Percentiles rank a stretch among this genome's conserved stretches.
Conservation (phyloP, 1,140 invertebrate species). For the Teleogryllus occipitalis region DNA sequence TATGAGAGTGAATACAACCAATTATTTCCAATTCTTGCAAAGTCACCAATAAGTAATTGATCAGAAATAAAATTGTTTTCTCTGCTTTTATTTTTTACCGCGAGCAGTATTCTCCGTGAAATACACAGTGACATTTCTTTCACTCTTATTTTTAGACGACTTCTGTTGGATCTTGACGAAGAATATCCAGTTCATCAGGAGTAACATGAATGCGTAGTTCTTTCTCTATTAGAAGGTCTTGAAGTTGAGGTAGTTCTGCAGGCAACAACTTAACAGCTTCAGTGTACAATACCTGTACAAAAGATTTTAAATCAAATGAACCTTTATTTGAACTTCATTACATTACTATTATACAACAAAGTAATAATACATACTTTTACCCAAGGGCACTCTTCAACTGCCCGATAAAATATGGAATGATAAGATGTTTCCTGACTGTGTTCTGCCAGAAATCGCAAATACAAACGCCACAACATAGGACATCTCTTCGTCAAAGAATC, state of each 20-base stretch:
- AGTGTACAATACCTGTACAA: constrained; percentile 22
- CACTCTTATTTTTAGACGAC: background rate
- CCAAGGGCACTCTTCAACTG: constrained; percentile 59
- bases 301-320: background rate
- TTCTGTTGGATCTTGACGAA: constrained; percentile 29
- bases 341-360: background rate
- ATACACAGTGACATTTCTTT: no score
- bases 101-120: no score
- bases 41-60: no score
- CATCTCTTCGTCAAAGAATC: constrained; percentile 38
- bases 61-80: no score
- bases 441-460: constrained; percentile 42
- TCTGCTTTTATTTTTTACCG: no score
- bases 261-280: constrained; percentile 42
- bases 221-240: constrained; percentile 62
- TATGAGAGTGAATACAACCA: no score
- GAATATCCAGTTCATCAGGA: constrained; percentile 57
- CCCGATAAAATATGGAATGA: constrained; percentile 41
- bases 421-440: constrained; percentile 29
- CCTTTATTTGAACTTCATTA: background rate
- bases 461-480: constrained; percentile 48
- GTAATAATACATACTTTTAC: constrained; percentile 40
- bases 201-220: constrained; percentile 58
- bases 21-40: no score
- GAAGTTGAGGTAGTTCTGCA: constrained; percentile 47